Conservation (phyloP, 2,113 vertebrate genomes). For the Rhombomys opimus region DNA sequence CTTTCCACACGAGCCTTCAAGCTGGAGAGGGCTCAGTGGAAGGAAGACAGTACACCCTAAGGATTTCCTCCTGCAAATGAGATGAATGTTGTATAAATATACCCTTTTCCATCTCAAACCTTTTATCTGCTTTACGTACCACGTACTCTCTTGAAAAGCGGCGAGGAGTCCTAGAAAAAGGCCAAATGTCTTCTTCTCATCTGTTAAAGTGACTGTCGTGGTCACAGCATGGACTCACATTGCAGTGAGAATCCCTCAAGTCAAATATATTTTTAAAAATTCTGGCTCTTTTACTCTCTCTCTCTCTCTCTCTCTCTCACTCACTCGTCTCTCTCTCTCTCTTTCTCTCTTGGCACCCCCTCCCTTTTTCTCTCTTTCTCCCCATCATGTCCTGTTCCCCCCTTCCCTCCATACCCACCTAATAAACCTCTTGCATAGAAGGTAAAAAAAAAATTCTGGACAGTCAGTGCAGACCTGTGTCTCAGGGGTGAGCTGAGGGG, state of each 20-base stretch:
- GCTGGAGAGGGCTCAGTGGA: not conserved
- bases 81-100: not conserved
- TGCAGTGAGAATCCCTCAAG: slow-evolving; percentile 27
- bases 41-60: not conserved
- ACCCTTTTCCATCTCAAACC: not conserved
- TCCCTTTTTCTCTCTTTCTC: too few relatives aligned
- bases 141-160: not conserved
- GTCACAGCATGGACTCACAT: slow-evolving; percentile 34
- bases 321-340: too few relatives aligned
- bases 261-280: not conserved
- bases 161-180: not conserved
- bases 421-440: too few relatives aligned
- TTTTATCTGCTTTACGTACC: slow-evolving; percentile 33
- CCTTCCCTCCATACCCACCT: too few relatives aligned
- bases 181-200: slow-evolving; percentile 9
- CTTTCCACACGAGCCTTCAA: not conserved
- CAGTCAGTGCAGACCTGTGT: slow-evolving; percentile 22
- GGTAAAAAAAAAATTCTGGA: not conserved
- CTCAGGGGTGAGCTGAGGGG: slow-evolving; percentile 4
- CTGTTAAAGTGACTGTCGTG: slow-evolving; percentile 1
- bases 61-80: not conserved
- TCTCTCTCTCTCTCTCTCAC: too few relatives aligned
- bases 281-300: too few relatives aligned
- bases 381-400: too few relatives aligned
- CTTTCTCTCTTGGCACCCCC: too few relatives aligned